A percentile compares a stretch with the other conserved stretches of the same genome.
phyloP scores from a whole-genome alignment of 1,140 invertebrate species.

The Anastatus disparis region DNA sequence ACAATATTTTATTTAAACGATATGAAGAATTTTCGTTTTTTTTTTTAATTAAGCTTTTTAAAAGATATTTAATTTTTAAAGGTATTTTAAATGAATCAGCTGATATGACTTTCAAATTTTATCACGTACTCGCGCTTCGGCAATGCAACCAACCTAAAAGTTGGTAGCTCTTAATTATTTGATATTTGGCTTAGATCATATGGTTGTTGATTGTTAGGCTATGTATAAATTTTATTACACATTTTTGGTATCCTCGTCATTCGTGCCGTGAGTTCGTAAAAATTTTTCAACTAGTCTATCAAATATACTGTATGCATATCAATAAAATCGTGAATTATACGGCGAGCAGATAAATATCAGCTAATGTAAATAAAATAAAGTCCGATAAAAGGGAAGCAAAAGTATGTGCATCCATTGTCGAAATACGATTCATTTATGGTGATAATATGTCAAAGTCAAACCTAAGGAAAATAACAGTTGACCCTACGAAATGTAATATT shows the following conservation, averaged over 20 bases:
- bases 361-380: conserved; percentile 28
- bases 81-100: too few relatives aligned
- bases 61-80: too few relatives aligned
- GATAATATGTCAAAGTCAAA: conserved; percentile 81
- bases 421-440: conserved; percentile 64
- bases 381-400: conserved; percentile 20
- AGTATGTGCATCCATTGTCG: conserved; percentile 64
- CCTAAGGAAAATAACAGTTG: conserved; percentile 81
- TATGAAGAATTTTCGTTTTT: too few relatives aligned
- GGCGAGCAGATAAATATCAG: too few relatives aligned
- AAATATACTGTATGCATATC: too few relatives aligned
- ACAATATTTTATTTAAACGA: too few relatives aligned
- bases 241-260: not conserved
- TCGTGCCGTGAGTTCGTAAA: not conserved
- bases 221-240: not conserved
- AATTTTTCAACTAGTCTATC: too few relatives aligned
- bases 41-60: too few relatives aligned
- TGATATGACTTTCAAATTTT: conserved; percentile 17
- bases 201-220: conserved; percentile 27
- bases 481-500: conserved; percentile 76
- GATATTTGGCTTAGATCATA: conserved; percentile 8
- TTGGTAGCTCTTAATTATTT: too few relatives aligned
- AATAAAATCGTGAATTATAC: too few relatives aligned
- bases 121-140: not conserved
- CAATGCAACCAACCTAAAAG: not conserved